Conservation (phyloP, 2,888 invertebrate genomes). For the Tetropium fuscum region DNA sequence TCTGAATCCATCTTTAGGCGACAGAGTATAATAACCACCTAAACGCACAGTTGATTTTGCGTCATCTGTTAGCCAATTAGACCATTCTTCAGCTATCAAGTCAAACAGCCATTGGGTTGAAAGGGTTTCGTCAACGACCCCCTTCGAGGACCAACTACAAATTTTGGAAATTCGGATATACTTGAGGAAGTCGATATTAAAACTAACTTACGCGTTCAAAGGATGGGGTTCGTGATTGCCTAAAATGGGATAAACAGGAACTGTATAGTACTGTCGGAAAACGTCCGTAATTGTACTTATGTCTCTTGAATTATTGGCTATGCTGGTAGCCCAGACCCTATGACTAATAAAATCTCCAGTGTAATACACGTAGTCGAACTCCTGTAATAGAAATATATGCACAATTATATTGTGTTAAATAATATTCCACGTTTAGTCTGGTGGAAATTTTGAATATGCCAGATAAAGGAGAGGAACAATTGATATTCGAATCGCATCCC, state of each 20-base stretch:
- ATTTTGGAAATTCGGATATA: constrained; percentile 6
- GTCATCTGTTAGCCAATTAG: constrained; percentile 71
- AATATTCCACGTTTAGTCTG: no score
- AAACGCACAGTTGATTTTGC: constrained; percentile 71
- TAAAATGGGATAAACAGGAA: constrained; percentile 71
- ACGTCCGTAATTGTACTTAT: constrained; percentile 68
- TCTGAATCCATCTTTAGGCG: constrained; percentile 76
- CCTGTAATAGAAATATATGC: no score
- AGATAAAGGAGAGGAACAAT: no score
- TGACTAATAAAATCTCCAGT: constrained; percentile 92
- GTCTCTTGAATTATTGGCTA: constrained; percentile 71
- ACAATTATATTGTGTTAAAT: no score
- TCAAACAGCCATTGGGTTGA: constrained; percentile 82
- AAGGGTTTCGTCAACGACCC: constrained; percentile 50
- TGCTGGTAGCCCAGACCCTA: constrained; percentile 87
- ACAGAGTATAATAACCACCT: constrained; percentile 82
- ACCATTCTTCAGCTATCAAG: constrained; percentile 77
- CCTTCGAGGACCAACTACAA: constrained; percentile 54
- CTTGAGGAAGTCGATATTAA: no score
- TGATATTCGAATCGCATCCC: no score
- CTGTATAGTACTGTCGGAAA: constrained; percentile 65
- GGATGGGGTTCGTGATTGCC: constrained; percentile 83
- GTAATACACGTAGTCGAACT: constrained; percentile 79
- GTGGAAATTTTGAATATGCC: no score
- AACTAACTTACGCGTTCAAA: constrained; percentile 78